These are phyloP conservation scores for Avahi laniger DNA, from an alignment of 2,797 vertebrate genomes.

Conservation along the genomic window DNA sequence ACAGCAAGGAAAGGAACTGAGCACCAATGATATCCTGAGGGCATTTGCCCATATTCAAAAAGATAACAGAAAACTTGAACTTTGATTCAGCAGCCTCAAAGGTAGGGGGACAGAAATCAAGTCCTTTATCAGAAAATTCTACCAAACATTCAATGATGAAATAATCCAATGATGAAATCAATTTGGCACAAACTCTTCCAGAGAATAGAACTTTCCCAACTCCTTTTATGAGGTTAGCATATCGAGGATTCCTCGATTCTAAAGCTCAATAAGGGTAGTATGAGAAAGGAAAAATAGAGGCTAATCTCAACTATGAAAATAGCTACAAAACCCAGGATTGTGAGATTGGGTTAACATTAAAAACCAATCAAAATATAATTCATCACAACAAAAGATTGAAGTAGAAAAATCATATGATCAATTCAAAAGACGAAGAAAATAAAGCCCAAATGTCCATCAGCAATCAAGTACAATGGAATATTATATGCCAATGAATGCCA, in stretches of 20 bases:
- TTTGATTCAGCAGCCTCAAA: background rate
- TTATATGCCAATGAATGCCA: background rate
- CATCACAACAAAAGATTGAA: background rate
- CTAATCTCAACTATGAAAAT: slow-evolving; percentile 7
- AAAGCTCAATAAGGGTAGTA: background rate
- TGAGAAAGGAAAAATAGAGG: background rate
- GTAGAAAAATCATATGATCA: slow-evolving; percentile 11
- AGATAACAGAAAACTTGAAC: background rate
- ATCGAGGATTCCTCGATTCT: background rate
- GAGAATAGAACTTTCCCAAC: background rate
- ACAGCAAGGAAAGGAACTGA: background rate
- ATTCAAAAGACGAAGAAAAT: slow-evolving; percentile 44
- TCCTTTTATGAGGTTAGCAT: background rate
- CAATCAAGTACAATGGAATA: background rate
- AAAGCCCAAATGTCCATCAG: background rate
- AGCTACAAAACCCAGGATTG: background rate
- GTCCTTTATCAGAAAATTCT: background rate
- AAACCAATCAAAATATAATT: slow-evolving; percentile 17
- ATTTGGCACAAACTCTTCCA: background rate
- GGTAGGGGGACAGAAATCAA: background rate
- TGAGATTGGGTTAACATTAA: background rate
- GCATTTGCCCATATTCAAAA: background rate
- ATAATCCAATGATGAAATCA: background rate
- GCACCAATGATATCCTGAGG: background rate
- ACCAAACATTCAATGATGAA: slow-evolving; percentile 19